These are phyloP conservation scores for Sebastes ruberrimus DNA, from an alignment of 2,797 vertebrate genomes.

Conservation along the genomic window DNA sequence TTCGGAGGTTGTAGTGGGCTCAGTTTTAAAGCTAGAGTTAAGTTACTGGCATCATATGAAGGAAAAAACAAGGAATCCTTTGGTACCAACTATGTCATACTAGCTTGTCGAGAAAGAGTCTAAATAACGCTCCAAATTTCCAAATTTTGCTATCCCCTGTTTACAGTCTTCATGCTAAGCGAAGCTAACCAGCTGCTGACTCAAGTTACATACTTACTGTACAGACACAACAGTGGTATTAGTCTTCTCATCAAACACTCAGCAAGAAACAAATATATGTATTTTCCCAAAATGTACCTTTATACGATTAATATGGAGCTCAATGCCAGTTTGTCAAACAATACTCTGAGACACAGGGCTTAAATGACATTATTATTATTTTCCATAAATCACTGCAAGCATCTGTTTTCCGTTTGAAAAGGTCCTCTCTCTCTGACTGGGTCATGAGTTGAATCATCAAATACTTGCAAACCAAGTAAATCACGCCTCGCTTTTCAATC, in stretches of 20 bases:
- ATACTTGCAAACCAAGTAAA: neutral
- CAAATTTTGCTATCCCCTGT: too few relatives aligned
- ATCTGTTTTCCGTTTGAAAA: constrained; percentile 1
- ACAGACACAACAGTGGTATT: neutral
- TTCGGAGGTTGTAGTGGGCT: too few relatives aligned
- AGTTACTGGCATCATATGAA: too few relatives aligned
- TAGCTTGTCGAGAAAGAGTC: too few relatives aligned
- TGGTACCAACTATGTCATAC: too few relatives aligned
- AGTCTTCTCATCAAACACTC: neutral
- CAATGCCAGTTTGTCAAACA: neutral
- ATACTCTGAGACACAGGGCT: neutral
- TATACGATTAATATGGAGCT: neutral
- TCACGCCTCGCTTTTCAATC: neutral
- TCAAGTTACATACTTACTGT: neutral
- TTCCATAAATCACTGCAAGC: neutral
- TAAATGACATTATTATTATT: neutral
- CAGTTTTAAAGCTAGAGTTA: too few relatives aligned
- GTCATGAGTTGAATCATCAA: neutral
- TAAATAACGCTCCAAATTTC: too few relatives aligned
- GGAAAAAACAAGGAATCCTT: too few relatives aligned
- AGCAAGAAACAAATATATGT: neutral
- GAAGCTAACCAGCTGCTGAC: neutral
- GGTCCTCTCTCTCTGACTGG: neutral
- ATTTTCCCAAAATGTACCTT: neutral
- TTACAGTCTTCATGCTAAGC: neutral